phyloP scores from a whole-genome alignment of 2,888 invertebrate species.

The Pecten maximus region DNA sequence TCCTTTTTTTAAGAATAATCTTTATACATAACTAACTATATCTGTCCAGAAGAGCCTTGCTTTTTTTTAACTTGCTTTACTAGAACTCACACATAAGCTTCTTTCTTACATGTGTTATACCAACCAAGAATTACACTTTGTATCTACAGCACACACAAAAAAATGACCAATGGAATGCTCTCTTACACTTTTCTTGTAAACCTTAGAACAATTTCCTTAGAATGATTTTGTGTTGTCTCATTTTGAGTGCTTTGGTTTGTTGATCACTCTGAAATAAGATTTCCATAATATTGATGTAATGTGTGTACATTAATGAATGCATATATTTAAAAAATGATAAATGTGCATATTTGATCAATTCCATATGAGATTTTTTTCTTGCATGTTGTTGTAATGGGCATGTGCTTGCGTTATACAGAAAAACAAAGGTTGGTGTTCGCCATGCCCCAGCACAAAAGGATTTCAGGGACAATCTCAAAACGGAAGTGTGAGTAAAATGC shows the following conservation, averaged over 20 bases:
- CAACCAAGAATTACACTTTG: not conserved
- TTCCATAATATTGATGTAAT: too few species aligned
- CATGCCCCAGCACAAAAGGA: slow-evolving; percentile 56
- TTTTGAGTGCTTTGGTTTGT: too few species aligned
- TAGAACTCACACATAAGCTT: not conserved
- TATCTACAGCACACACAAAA: not conserved
- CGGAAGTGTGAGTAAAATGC: slow-evolving; percentile 48
- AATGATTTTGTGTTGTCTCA: not conserved
- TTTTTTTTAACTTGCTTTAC: not conserved
- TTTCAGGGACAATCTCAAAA: slow-evolving; percentile 59
- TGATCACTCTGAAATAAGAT: too few species aligned
- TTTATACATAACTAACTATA: not conserved
- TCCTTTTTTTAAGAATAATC: not conserved
- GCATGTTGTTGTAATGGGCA: not conserved
- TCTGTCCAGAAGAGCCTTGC: not conserved
- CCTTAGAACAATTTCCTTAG: too few species aligned
- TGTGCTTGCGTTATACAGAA: slow-evolving; percentile 59
- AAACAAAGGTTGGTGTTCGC: slow-evolving; percentile 68
- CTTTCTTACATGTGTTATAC: not conserved
- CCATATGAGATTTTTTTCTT: not conserved
- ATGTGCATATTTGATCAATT: slow-evolving; percentile 15
- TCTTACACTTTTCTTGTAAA: not conserved
- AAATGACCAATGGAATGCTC: not conserved
- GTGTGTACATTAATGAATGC: not conserved
- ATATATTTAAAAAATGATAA: slow-evolving; percentile 26